Evolutionary conservation across 2,888 invertebrate genomes (phyloP).

Genomic region (Agonopterix alstromeriana): DNA sequence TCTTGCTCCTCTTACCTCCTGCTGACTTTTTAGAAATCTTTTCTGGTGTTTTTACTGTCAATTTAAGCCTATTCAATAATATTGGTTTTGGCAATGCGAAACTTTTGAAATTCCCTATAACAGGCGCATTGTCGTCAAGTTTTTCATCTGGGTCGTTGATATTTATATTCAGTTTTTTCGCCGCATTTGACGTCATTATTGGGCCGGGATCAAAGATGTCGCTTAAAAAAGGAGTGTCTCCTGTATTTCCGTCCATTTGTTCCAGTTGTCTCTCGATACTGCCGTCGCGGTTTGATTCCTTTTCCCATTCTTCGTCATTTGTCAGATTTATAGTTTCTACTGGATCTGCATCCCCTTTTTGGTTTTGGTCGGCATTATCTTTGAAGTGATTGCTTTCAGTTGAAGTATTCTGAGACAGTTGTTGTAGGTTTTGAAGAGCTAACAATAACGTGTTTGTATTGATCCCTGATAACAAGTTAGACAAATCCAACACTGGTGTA

Average conservation of each 20-base stretch:
- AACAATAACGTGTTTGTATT: slow-evolving; percentile 57
- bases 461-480: slow-evolving; percentile 52
- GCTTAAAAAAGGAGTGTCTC: slow-evolving; percentile 64
- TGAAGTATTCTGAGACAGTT: slow-evolving; percentile 35
- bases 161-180: slow-evolving; percentile 48
- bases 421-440: slow-evolving; percentile 65
- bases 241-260: slow-evolving; percentile 50
- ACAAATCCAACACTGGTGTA: slow-evolving; percentile 33
- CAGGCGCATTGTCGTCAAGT: slow-evolving; percentile 47
- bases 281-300: slow-evolving; percentile 53
- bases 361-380: slow-evolving; percentile 2
- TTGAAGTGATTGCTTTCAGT: slow-evolving; percentile 10
- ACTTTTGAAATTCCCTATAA: slow-evolving; percentile 70
- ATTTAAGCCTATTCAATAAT: slow-evolving; percentile 62
- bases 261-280: slow-evolving; percentile 58
- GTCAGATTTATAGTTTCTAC: slow-evolving; percentile 62
- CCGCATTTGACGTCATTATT: slow-evolving; percentile 35
- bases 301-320: slow-evolving; percentile 67
- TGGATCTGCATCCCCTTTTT: slow-evolving; percentile 14
- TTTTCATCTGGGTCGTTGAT: slow-evolving; percentile 33
- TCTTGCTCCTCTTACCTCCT: slow-evolving; percentile 37
- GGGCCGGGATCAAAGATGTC: slow-evolving; percentile 71
- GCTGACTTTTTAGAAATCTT: slow-evolving; percentile 35
- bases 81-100: slow-evolving; percentile 71
- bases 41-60: slow-evolving; percentile 51